Percentiles rank a stretch among this genome's conserved stretches.
These are phyloP conservation scores for Trichogramma evanescens DNA, from an alignment of 2,888 invertebrate genomes.

Conservation along the genomic window DNA sequence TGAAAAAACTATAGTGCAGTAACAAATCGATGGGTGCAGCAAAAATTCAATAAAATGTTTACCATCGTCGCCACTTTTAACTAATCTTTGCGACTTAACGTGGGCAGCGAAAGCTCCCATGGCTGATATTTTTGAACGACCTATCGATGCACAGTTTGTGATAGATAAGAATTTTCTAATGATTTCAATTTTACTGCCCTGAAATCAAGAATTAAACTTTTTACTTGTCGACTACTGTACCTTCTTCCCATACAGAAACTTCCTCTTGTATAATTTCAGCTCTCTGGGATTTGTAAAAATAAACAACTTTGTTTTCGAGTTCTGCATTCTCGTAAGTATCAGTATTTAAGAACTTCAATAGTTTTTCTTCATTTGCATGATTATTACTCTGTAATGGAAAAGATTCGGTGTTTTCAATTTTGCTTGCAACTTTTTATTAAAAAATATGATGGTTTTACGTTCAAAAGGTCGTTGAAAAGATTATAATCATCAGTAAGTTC, in stretches of 20 bases:
- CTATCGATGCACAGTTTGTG: slow-evolving; percentile 16
- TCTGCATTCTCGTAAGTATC: slow-evolving; percentile 48
- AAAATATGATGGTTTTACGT: slow-evolving; percentile 29
- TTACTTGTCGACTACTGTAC: slow-evolving; percentile 47
- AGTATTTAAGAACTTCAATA: slow-evolving; percentile 53
- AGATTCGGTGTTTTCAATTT: neutral
- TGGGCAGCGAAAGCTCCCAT: slow-evolving; percentile 20
- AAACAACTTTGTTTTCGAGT: slow-evolving; percentile 57
- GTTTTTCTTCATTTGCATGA: slow-evolving; percentile 51
- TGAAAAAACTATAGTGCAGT: neutral
- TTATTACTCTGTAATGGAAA: slow-evolving; percentile 41
- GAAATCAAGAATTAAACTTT: neutral
- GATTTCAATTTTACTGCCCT: neutral
- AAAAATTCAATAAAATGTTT: slow-evolving; percentile 20
- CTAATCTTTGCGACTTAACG: slow-evolving; percentile 31
- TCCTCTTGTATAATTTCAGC: slow-evolving; percentile 70
- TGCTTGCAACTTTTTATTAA: neutral
- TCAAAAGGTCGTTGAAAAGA: slow-evolving; percentile 37
- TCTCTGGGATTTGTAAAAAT: slow-evolving; percentile 63
- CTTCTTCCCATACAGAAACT: slow-evolving; percentile 64
- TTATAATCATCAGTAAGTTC: slow-evolving; percentile 43
- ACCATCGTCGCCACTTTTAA: slow-evolving; percentile 38
- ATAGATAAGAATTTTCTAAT: neutral
- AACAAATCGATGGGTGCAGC: neutral
- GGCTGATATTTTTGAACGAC: slow-evolving; percentile 33